phyloP scores from a whole-genome alignment of 2,113 vertebrate genomes.

The Psophia crepitans region DNA sequence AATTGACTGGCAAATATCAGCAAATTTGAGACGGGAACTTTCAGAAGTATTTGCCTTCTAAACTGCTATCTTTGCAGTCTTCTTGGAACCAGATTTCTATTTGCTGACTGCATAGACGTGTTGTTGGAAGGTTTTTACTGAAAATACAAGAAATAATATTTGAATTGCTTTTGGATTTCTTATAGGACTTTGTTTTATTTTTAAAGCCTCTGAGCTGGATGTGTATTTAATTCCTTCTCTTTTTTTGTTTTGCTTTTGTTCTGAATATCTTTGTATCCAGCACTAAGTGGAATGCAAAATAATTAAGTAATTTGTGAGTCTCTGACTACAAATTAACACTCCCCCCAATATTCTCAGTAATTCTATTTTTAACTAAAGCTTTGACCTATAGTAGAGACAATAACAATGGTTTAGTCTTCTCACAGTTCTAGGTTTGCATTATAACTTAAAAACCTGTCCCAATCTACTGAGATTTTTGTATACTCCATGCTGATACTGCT shows the following conservation, averaged over 20 bases:
- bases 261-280: neutral
- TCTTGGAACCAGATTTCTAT: neutral
- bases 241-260: neutral
- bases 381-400: neutral
- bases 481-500: neutral
- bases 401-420: neutral
- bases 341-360: neutral
- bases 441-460: neutral
- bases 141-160: neutral
- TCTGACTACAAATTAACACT: neutral
- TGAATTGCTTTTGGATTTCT: neutral
- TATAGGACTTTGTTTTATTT: neutral
- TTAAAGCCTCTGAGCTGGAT: neutral
- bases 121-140: neutral
- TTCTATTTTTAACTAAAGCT: neutral
- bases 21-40: neutral
- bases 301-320: neutral
- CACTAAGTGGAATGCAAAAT: neutral
- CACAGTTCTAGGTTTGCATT: neutral
- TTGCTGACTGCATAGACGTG: neutral
- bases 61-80: neutral
- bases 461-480: neutral
- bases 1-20: slow-evolving; percentile 12
- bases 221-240: neutral
- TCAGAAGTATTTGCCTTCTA: neutral